phyloP scores from a whole-genome alignment of 2,113 vertebrate genomes.

The Tachycineta bicolor region DNA sequence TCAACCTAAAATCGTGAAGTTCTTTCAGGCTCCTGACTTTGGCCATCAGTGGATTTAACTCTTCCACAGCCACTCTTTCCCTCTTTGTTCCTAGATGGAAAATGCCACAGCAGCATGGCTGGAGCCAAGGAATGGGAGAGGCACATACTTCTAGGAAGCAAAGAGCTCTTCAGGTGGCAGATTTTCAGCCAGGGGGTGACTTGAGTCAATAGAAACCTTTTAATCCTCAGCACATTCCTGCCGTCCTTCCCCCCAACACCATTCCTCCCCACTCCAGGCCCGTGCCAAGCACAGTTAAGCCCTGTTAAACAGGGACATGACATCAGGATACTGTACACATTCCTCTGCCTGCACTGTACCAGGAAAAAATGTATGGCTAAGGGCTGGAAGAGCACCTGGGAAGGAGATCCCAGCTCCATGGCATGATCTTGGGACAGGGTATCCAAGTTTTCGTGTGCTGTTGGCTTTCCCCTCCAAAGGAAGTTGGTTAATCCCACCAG shows the following conservation, averaged over 20 bases:
- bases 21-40: not conserved
- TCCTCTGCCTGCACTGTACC: conserved; percentile 15
- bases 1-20: not conserved
- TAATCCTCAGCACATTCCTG: conserved; percentile 39
- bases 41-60: fast-evolving
- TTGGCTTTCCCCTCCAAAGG: not conserved
- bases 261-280: not conserved
- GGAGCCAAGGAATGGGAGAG: not conserved
- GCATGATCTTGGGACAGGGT: fast-evolving
- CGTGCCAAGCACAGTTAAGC: conserved; percentile 63
- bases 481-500: not conserved
- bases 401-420: fast-evolving
- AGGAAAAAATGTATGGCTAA: not conserved
- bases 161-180: not conserved
- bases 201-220: not conserved
- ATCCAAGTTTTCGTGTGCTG: fast-evolving
- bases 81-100: not conserved
- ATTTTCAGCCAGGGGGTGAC: not conserved
- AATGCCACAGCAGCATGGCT: not conserved
- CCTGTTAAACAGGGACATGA: conserved; percentile 25
- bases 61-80: not conserved
- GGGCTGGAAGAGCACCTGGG: not conserved
- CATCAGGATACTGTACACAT: conserved; percentile 13
- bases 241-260: not conserved
- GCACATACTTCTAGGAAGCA: not conserved